Evolutionary conservation across 2,113 vertebrate genomes (phyloP), one percentile per base, ranked within the genome.

Genomic region (Crypturellus undulatus): DNA sequence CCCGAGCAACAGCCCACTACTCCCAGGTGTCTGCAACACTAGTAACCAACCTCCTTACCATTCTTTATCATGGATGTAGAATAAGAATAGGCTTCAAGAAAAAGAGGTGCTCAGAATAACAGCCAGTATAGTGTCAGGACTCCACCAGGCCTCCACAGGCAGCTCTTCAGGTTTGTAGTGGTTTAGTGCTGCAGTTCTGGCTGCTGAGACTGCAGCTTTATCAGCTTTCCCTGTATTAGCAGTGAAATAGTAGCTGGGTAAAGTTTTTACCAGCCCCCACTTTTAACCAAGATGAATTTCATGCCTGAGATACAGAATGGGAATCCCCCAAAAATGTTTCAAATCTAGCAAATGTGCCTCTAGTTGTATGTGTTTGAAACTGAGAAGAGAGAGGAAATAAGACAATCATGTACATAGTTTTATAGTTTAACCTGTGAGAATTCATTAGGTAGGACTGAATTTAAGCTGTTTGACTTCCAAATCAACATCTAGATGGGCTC

Each of bases 61-160:
- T 19, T 8, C 30, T 59, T 32, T 4, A 36, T 5, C 14, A 2
- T 0, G 4, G 43, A 10, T 6, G 18, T 32, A 60, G 32, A 13
- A 22, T 25, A 38, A 47, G 36, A 72, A 12, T 20, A 79, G 56
- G 5, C 45, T 75, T 24, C 43, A 28, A 40, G 75, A 26, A 78
- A 17, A 11, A 45, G 59, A 26, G 12, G 20, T 9, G 47, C 26
- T 32, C 14, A 69, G 30, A 24, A 47, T 45, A 22, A 8, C 6
- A 6, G 1, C 6, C 42, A 8, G 21, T 5, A 32, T 7, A 12
- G 36, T 3, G 22, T 7, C 43, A 34, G 34, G n/a, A 30, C 60
- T 36, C n/a, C 58, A 11, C 9, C 2, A 75, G 49, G n/a, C 16
- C n/a, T 42, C 49, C 26, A 1, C 0, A 1, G 68, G 16, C 7